phyloP scores from a whole-genome alignment of 2,797 vertebrate species.

The Poeciliopsis gracilis region DNA sequence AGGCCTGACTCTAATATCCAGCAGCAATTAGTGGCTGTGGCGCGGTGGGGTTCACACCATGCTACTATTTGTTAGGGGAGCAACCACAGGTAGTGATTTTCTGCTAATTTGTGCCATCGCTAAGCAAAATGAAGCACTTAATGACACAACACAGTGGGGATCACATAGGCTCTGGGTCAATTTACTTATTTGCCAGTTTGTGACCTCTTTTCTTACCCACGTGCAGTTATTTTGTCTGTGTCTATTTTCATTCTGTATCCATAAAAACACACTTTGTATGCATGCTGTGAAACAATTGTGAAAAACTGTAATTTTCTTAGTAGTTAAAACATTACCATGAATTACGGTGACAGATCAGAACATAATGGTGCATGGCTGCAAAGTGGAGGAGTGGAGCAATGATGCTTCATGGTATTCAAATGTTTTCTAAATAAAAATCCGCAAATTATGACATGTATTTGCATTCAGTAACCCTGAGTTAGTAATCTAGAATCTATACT shows the following conservation, averaged over 20 bases:
- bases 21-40: constrained; percentile 65
- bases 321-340: background rate
- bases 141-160: constrained; percentile 15
- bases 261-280: background rate
- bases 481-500: background rate
- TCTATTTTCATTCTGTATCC: background rate
- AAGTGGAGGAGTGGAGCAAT: background rate
- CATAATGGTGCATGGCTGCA: background rate
- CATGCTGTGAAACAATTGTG: background rate
- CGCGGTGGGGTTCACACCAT: constrained; percentile 34
- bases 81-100: constrained; percentile 49
- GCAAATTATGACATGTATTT: background rate
- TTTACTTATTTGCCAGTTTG: background rate
- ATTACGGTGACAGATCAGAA: no score
- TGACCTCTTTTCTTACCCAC: background rate
- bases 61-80: constrained; percentile 57
- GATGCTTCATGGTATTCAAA: background rate
- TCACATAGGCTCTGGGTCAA: background rate
- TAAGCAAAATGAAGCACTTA: constrained; percentile 27
- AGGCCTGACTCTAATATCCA: constrained; percentile 72
- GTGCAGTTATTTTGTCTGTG: background rate
- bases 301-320: background rate
- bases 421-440: background rate
- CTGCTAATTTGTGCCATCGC: constrained; percentile 38
- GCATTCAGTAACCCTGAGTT: background rate